Base-by-base conservation (phyloP, 2,797 vertebrate genomes). In the Hydrocynus forskahlii region DNA sequence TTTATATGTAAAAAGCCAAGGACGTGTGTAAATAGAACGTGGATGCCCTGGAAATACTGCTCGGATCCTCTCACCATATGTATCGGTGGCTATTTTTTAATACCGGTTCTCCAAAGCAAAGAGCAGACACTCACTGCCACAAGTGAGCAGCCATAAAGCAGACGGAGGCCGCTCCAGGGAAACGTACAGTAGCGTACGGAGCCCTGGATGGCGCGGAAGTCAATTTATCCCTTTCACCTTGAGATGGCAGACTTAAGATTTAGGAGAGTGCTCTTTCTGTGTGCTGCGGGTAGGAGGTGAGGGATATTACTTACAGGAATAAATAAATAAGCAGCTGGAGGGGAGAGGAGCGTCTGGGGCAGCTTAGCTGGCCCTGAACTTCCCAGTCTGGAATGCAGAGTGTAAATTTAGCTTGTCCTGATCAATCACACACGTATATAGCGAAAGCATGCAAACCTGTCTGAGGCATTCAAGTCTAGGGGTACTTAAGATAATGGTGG, bases 151-250 rank as follows among this genome's bases (percentile, higher is more conserved):
- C 67, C 67, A 5, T 83, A 80, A 80, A 80, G 74, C 62, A 62
- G 73, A 9, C 40, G 5, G 57, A 71, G 21, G 52, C 80, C 3
- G 52, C 75, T 75, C 75, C 35, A 45, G 76, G 84, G 79, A 83
- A 66, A 50, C 23, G 54, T 38, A 35, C n/a, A 62, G 40, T 14
- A 40, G 52, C 25, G 16, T 29, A 69, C 38, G 54, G 75, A 76
- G 48, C 70, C 57, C 48, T 54, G 69, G 76, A 43, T 59, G 25
- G 25, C 9, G 43, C 52, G 48, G 16, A 76, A 12, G 43, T 54
- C 75, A 76, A 86, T 88, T 88, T 86, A 85, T 83, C 74, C 60
- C 50, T 55, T 85, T 85, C 72, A 86, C 85, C 85, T 86, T 83
- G 85, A 86, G 77, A 82, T 76, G 71, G 73, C 77, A 80, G 70